Percentiles rank a stretch among this genome's conserved stretches.
phyloP scores from a whole-genome alignment of 2,888 invertebrate species.

The Hyppa rectilinea region DNA sequence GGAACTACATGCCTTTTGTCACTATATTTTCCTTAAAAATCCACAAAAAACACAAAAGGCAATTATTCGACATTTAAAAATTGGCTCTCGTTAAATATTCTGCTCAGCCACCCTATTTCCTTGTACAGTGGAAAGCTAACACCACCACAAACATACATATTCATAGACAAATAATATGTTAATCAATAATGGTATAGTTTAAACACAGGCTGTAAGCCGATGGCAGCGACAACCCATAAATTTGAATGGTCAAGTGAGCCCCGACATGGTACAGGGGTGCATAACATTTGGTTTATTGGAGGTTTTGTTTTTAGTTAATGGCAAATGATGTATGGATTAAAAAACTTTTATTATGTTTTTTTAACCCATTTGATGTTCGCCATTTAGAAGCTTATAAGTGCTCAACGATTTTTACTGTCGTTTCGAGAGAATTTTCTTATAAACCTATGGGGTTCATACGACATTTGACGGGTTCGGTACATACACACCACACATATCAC shows the following conservation, averaged over 20 bases:
- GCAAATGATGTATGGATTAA: background rate
- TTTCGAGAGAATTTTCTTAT: no score
- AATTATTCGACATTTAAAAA: background rate
- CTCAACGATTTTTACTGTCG: no score
- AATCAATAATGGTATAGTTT: constrained; percentile 66
- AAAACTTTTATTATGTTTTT: no score
- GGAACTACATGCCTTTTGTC: no score
- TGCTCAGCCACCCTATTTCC: background rate
- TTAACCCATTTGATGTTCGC: no score
- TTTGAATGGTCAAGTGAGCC: constrained; percentile 88
- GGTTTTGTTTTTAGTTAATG: constrained; percentile 21
- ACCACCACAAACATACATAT: constrained; percentile 52
- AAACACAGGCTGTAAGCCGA: constrained; percentile 66
- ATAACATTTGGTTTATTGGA: constrained; percentile 64
- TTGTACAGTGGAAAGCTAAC: background rate
- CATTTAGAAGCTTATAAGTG: no score
- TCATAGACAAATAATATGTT: constrained; percentile 65
- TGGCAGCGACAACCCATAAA: constrained; percentile 85
- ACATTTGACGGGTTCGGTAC: no score
- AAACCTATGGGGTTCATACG: no score
- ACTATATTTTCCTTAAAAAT: background rate
- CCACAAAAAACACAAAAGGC: background rate
- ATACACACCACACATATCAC: no score
- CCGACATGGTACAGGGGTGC: constrained; percentile 74
- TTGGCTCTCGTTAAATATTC: background rate